Base-by-base conservation (phyloP, 2,113 vertebrate species). In the Neomonachus schauinslandi region DNA sequence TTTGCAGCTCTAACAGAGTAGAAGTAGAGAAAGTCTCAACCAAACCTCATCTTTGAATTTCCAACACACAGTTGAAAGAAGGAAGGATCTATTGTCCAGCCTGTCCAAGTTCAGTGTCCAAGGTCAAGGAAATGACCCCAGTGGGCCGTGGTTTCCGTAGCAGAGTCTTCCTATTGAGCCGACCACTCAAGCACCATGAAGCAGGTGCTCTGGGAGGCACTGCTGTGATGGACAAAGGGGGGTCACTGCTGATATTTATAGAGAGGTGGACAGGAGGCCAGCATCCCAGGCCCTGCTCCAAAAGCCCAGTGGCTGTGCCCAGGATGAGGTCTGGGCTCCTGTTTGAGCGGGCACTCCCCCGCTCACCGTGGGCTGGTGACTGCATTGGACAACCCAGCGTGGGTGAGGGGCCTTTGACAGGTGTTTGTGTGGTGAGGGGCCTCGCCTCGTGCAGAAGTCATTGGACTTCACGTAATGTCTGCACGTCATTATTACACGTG, bases 401-500 rank as follows among this genome's bases (percentile, higher is more conserved):
- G 31, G 7, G 46, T 46, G 46, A 69, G 26, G 14, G 28, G 4
- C n/a, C 22, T 18, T 5, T 5, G 36, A 26, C 6, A 12, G 26
- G 61, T 16, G 26, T 42, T 42, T 42, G 49, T 42, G 26, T 39
- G 69, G 69, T 39, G n/a, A 39, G 69, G 36, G 36, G 69, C 9
- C 18, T 63, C 16, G 2, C 22, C 16, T 0, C 1, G 4, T 36
- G 63, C 31, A 16, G 39, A 51, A 14, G 77, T 9, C 93, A 18
- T 26, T 8, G 33, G 3, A 15, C 33, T 8, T 42, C 51, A 36
- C 0, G 10, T 39, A 22, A 22, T 0, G 10, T 39, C n/a, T 39
- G 69, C 18, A 36, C 4, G 2, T 11, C 36, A 39, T 72, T 39
- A 72, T 39, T 5, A 31, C 63, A 72, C 2, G 4, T 24, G 36